These are phyloP conservation scores for Belonocnema kinseyi DNA, from an alignment of 1,140 invertebrate genomes.

Conservation along the genomic window DNA sequence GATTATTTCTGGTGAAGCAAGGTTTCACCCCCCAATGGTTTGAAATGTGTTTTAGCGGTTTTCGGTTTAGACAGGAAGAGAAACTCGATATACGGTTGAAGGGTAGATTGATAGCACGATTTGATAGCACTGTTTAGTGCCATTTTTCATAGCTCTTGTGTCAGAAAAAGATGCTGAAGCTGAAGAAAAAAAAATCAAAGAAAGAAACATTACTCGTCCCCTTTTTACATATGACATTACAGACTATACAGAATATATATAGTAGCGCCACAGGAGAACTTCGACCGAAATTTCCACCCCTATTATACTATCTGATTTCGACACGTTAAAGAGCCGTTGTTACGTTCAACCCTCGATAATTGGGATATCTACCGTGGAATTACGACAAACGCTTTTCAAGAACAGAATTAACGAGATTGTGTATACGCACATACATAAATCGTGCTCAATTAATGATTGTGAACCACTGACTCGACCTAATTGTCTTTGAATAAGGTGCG, in stretches of 20 bases:
- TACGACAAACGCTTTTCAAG: slow-evolving; percentile 30
- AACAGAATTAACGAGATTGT: slow-evolving; percentile 32
- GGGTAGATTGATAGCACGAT: slow-evolving; percentile 45
- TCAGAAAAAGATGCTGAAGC: slow-evolving; percentile 18
- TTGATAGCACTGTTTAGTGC: slow-evolving; percentile 45
- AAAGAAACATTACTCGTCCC: neutral
- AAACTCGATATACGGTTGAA: slow-evolving; percentile 32
- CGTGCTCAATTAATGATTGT: slow-evolving; percentile 25
- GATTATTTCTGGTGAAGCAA: slow-evolving; percentile 3
- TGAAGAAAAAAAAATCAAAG: neutral
- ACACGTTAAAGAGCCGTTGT: slow-evolving; percentile 53
- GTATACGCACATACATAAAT: slow-evolving; percentile 10
- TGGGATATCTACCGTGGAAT: slow-evolving; percentile 53
- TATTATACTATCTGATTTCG: slow-evolving; percentile 66
- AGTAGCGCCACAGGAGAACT: neutral
- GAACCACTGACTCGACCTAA: slow-evolving; percentile 29
- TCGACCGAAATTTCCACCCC: slow-evolving; percentile 25
- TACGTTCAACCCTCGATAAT: slow-evolving; percentile 53
- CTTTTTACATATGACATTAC: neutral
- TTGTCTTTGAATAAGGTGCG: slow-evolving; percentile 29
- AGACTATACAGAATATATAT: no score
- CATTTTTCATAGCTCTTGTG: slow-evolving; percentile 33
- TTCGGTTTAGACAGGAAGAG: neutral
- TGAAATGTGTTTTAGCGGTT: slow-evolving; percentile 39
- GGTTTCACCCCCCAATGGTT: neutral